Base-by-base conservation (phyloP, 2,113 vertebrate species). In the Thamnaconus septentrionalis region DNA sequence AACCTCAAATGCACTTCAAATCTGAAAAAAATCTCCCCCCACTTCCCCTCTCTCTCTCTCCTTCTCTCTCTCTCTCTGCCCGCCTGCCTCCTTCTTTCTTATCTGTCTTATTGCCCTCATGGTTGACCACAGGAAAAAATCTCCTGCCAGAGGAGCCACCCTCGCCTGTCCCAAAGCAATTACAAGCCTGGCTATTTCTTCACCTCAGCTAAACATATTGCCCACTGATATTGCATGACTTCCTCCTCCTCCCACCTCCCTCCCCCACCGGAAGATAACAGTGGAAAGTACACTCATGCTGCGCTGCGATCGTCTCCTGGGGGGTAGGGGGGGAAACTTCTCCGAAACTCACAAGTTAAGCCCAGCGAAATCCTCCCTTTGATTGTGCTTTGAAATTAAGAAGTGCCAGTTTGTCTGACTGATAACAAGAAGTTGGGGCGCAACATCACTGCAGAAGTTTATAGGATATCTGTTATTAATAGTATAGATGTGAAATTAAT, bases 141-240 rank as follows among this genome's bases (percentile, higher is more conserved):
- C 72, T 43, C 18, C 57, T 76, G 61, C 79, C 70, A 68, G 75
- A 70, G 73, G 79, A 86, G 76, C 72, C 79, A 76, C 75, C 70
- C 71, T 73, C 62, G 73, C 85, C 81, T 80, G 88, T 83, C 80
- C 81, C 81, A 87, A 89, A 89, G 88, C 85, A 90, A 90, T 89
- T 89, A 90, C 86, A 84, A 83, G 80, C 64, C 70, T 64, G 64
- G 81, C 74, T 87, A 82, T 89, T 85, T 84, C 82, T 78, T 59
- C 81, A 79, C 71, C 76, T 75, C 64, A 82, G 78, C 80, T 87
- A 84, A 87, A 87, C 84, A 79, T 68, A 80, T 72, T 70, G 73
- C 70, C 12, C 74, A 53, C 73, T 77, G 84, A 86, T 82, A 86
- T 76, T 82, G 76, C 82, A 72, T 80, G 84, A 79, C 76, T 85